These are phyloP conservation scores for Campylomormyrus tamandua DNA, from an alignment of 2,113 vertebrate genomes.

Conservation along the genomic window DNA sequence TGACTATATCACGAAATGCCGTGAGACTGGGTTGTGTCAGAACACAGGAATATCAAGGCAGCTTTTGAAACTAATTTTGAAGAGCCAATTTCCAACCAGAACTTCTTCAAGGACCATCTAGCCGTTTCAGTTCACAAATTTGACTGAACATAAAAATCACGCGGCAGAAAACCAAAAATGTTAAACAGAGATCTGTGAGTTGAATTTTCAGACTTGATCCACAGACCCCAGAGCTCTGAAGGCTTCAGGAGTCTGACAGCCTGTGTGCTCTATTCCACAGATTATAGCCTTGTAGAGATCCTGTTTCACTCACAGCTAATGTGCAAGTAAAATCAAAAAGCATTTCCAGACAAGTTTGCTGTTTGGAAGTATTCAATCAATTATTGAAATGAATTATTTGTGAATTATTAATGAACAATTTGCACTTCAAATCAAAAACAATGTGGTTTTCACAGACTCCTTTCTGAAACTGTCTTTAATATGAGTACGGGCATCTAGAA, in stretches of 20 bases:
- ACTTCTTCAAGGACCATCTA: background rate
- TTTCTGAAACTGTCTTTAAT: background rate
- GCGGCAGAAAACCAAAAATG: background rate
- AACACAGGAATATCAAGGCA: background rate
- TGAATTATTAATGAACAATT: background rate
- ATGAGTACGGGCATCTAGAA: background rate
- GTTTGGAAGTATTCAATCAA: background rate
- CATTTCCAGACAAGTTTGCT: background rate
- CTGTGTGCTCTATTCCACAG: background rate
- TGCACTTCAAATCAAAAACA: background rate
- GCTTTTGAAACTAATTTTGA: background rate
- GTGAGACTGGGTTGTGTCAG: too few species aligned
- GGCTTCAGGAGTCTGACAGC: background rate
- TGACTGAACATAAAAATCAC: background rate
- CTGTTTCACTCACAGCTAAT: background rate
- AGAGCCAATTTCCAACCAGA: background rate
- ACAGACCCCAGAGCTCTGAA: background rate
- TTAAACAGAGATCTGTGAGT: background rate
- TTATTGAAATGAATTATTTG: background rate
- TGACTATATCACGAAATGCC: too few species aligned
- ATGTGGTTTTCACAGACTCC: background rate
- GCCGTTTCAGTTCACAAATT: background rate
- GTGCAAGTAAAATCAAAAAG: background rate
- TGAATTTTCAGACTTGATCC: background rate
- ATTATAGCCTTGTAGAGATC: background rate